These are phyloP conservation scores for Lemur catta DNA, from an alignment of 2,797 vertebrate species.

Conservation along the genomic window DNA sequence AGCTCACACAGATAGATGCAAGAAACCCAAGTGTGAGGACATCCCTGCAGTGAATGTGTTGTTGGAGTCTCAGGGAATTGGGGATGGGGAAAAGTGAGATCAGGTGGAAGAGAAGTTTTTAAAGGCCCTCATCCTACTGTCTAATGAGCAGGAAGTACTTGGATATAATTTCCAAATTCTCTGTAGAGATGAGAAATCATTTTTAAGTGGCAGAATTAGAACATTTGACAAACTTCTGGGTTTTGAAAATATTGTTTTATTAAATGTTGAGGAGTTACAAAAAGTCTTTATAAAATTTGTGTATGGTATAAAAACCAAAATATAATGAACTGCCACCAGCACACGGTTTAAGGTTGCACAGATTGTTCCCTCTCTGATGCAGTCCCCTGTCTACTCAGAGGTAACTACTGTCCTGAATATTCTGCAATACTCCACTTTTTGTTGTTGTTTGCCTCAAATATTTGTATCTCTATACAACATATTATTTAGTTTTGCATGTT, in stretches of 20 bases:
- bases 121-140: neutral
- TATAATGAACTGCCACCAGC: rapidly evolving
- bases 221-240: neutral
- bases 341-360: neutral
- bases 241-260: neutral
- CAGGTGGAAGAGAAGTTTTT: neutral
- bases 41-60: neutral
- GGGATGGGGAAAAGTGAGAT: neutral
- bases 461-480: neutral
- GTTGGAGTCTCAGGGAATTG: rapidly evolving
- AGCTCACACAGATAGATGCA: neutral
- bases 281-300: neutral
- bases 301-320: neutral
- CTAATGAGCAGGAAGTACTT: neutral
- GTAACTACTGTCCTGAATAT: neutral
- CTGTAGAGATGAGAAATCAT: neutral
- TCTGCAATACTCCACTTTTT: neutral
- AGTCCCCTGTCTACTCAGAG: neutral
- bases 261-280: neutral
- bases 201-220: neutral
- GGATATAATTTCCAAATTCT: neutral
- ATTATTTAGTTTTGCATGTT: neutral
- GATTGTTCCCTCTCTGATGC: neutral
- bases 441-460: neutral
- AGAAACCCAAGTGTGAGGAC: neutral